Percentiles rank a stretch among this genome's conserved stretches.
Evolutionary conservation across 2,888 invertebrate genomes (phyloP).

Genomic region (Aquatica leii): DNA sequence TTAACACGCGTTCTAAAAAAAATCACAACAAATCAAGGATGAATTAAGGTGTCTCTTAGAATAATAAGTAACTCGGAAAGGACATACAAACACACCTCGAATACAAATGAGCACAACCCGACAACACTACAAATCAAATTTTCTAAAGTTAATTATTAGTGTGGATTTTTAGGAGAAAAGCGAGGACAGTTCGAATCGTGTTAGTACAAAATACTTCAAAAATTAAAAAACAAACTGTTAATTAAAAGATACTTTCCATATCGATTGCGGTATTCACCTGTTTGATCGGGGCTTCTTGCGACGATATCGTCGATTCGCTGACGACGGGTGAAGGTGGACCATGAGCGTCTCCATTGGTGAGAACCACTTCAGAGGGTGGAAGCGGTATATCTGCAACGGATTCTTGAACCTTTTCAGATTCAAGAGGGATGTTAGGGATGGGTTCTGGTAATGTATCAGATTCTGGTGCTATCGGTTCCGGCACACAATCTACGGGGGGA

Average conservation of each 20-base stretch:
- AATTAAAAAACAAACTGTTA: conserved; percentile 29
- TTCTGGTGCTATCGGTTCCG: conserved; percentile 55
- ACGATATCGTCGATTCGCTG: conserved; percentile 57
- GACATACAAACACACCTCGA: conserved; percentile 28
- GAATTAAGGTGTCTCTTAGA: conserved; percentile 19
- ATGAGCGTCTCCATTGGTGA: conserved; percentile 58
- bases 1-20: neutral
- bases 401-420: conserved; percentile 39
- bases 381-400: conserved; percentile 42
- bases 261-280: conserved; percentile 58
- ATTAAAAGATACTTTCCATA: conserved; percentile 50
- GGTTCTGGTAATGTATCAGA: conserved; percentile 49
- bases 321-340: conserved; percentile 56
- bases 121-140: conserved; percentile 4
- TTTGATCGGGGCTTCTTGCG: conserved; percentile 66
- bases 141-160: conserved; percentile 10
- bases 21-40: conserved; percentile 25
- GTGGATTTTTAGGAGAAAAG: conserved; percentile 40
- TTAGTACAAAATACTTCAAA: conserved; percentile 41
- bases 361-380: conserved; percentile 45
- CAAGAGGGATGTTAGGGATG: conserved; percentile 29
- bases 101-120: conserved; percentile 27
- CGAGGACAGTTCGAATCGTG: conserved; percentile 33
- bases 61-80: conserved; percentile 27
- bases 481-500: conserved; percentile 58